Percentiles rank a stretch among this genome's conserved stretches.
phyloP scores from a whole-genome alignment of 2,888 invertebrate species.

The Pandemis heparana region DNA sequence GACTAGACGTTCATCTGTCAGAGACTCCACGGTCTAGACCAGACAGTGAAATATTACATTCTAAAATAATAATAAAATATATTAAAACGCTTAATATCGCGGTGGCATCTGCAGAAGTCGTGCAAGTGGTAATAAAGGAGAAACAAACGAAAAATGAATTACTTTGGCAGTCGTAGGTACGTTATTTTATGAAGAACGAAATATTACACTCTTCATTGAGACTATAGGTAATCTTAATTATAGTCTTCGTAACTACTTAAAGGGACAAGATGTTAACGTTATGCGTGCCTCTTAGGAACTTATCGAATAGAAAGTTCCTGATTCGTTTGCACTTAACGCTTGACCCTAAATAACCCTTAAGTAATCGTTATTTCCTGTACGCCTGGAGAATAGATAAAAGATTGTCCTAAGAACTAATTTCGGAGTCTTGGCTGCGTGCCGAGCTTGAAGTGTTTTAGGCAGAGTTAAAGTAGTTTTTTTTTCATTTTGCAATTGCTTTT shows the following conservation, averaged over 20 bases:
- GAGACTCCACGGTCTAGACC: neutral
- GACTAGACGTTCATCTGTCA: constrained; percentile 1
- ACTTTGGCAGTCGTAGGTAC: too few species aligned
- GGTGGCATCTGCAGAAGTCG: neutral
- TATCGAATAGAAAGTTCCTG: neutral
- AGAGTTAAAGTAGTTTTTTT: constrained; percentile 21
- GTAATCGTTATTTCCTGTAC: constrained; percentile 28
- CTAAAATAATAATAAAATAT: neutral
- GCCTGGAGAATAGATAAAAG: constrained; percentile 16
- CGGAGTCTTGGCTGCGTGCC: constrained; percentile 15
- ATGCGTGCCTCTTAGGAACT: neutral
- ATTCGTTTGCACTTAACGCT: neutral
- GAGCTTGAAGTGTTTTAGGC: constrained; percentile 11
- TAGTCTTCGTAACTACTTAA: neutral
- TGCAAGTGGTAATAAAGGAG: neutral
- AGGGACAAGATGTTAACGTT: neutral
- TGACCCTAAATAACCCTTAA: constrained; percentile 4
- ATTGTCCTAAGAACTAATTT: constrained; percentile 28
- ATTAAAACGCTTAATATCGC: neutral
- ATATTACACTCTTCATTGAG: too few species aligned
- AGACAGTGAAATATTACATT: constrained; percentile 10
- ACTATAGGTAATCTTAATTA: neutral
- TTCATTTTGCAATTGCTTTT: constrained; percentile 26
- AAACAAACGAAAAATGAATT: neutral
- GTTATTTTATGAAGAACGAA: too few species aligned